Evolutionary conservation across 2,113 vertebrate genomes (phyloP).

Genomic region (Cettia cetti): DNA sequence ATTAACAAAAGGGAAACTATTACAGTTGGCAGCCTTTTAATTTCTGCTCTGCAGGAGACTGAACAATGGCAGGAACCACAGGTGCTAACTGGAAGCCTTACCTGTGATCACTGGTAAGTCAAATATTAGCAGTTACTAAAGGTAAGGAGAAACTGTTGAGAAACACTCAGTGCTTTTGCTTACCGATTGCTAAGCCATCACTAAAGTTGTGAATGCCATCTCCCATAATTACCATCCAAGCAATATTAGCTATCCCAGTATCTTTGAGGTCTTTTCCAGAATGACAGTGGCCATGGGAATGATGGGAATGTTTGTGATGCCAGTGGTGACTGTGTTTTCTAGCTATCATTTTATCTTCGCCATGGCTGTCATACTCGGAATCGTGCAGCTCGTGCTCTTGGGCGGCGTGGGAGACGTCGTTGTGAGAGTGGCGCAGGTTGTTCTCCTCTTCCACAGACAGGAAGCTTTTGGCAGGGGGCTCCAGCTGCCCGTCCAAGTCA

Average conservation of each 20-base stretch:
- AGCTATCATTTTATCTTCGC: slow-evolving; percentile 64
- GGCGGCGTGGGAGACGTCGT: slow-evolving; percentile 55
- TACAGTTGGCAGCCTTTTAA: neutral
- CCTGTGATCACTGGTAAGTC: neutral
- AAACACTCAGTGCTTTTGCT: slow-evolving; percentile 15
- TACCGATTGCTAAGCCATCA: slow-evolving; percentile 95
- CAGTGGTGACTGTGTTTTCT: slow-evolving; percentile 78
- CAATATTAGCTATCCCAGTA: slow-evolving; percentile 94
- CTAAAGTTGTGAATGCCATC: slow-evolving; percentile 99
- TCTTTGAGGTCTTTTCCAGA: slow-evolving; percentile 95
- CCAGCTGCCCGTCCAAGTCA: slow-evolving; percentile 79
- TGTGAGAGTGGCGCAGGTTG: slow-evolving; percentile 55
- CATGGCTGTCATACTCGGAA: slow-evolving; percentile 69
- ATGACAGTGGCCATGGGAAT: slow-evolving; percentile 93
- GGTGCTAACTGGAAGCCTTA: neutral
- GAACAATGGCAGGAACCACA: neutral
- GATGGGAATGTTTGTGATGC: slow-evolving; percentile 83
- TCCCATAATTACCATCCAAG: slow-evolving; percentile 99
- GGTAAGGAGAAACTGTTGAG: neutral
- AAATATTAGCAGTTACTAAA: neutral
- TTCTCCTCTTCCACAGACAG: slow-evolving; percentile 73
- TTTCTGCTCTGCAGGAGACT: neutral
- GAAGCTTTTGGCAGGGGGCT: slow-evolving; percentile 80
- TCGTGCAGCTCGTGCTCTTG: slow-evolving; percentile 61
- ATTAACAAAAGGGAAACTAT: neutral